These are phyloP conservation scores for Gopherus evgoodei DNA, from an alignment of 2,113 vertebrate species.

Conservation along the genomic window DNA sequence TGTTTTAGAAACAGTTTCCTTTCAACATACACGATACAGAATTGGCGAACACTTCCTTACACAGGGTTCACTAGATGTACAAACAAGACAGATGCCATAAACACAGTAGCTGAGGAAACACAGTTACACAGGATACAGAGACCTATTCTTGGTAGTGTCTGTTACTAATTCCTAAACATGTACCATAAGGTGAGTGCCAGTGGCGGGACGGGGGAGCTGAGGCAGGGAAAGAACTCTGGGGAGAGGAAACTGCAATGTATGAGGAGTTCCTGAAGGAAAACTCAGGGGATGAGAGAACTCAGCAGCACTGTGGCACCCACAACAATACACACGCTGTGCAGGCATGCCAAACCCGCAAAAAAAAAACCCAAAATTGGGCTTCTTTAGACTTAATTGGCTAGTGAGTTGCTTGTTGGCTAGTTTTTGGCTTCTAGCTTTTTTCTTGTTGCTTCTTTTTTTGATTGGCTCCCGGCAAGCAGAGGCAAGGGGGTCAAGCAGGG, in stretches of 20 bases:
- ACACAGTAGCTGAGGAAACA: not conserved
- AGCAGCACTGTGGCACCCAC: not conserved
- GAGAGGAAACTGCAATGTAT: rapidly evolving
- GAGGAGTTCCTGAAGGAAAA: not conserved
- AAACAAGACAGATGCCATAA: not conserved
- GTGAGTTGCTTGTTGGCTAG: no score
- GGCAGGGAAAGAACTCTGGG: not conserved
- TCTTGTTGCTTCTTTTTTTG: no score
- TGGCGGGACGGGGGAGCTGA: not conserved
- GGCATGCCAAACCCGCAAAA: no score
- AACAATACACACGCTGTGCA: not conserved
- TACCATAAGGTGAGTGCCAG: not conserved
- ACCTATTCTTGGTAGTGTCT: not conserved
- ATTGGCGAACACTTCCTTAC: no score
- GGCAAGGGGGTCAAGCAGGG: no score
- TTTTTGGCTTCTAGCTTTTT: no score
- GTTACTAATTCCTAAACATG: not conserved
- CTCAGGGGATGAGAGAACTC: not conserved
- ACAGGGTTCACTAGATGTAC: not conserved
- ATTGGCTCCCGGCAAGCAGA: no score
- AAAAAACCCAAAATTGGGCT: no score
- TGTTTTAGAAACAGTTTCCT: no score
- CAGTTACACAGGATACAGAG: not conserved
- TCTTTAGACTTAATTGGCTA: no score
- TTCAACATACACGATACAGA: no score